Evolutionary conservation across 1,140 invertebrate genomes (phyloP), one percentile per base, ranked within the genome.

Genomic region (Drosophila arawakana): DNA sequence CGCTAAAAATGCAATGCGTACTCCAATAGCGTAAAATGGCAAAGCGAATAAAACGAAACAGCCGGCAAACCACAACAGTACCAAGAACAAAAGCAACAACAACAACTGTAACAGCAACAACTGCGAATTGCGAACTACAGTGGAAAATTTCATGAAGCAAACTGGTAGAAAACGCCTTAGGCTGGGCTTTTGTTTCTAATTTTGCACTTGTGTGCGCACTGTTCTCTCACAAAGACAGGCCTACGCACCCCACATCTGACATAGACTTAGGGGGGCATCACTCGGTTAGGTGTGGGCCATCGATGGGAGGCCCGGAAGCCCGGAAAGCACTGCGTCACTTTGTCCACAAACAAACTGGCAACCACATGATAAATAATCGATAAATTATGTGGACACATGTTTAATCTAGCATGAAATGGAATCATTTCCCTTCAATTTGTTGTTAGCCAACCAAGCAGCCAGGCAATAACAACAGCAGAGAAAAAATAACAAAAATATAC

Each of bases 401-500:
- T 91, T 83, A 91, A 91, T 91, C 89, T 91, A 91, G 80, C 90
- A 90, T 91, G 81, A 91, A 91, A 91, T 91, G 78, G 90, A 91
- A 91, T 91, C 84, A 91, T 91, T 91, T 91, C 89, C 90, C 84
- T 86, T 86, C 90, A 91, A 91, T 91, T 91, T 91, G 85, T 91
- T 91, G 81, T 80, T 84, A 74, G 81, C 74, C 77, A 73, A 71
- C 71, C 76, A 66, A 77, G 60, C 73, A 77, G 47, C 49, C 39
- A n/a, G 15, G 41, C 39, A 76, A 59, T 46, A 74, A 74, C 69
- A 78, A 67, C 81, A 83, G 69, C 59, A 59, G 44, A 35, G 37
- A 37, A 43, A 43, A 30, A n/a, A 37, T 25, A 55, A 44, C 61
- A 80, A 52, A 68, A 76, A 70, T 74, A 67, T 65, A 76, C 62